Evolutionary conservation across 1,140 invertebrate species (phyloP).

Genomic region (Araneus ventricosus): DNA sequence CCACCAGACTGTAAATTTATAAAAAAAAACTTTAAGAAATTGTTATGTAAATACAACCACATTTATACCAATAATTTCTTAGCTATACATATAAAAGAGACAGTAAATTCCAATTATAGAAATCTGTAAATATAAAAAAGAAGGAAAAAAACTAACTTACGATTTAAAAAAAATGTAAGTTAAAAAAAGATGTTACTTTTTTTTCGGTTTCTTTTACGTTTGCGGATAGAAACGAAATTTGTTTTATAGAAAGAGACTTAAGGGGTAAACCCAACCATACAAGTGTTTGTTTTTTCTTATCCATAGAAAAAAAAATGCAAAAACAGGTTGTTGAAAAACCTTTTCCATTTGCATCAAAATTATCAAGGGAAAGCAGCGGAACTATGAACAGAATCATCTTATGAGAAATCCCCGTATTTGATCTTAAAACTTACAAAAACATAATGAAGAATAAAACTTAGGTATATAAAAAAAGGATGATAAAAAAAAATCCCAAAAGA

Average conservation of each 20-base stretch:
- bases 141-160: not conserved
- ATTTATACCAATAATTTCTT: too few relatives aligned
- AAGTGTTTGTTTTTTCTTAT: not conserved
- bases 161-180: not conserved
- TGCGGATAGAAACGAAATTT: not conserved
- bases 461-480: not conserved
- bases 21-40: too few relatives aligned
- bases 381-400: not conserved
- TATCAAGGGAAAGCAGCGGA: not conserved
- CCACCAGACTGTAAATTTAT: too few relatives aligned
- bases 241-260: not conserved
- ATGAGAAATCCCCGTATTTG: not conserved
- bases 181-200: not conserved
- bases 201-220: not conserved
- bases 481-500: not conserved
- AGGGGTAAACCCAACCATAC: not conserved
- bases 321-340: not conserved
- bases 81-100: not conserved
- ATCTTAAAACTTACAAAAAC: conserved; percentile 40
- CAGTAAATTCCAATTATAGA: not conserved
- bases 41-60: too few relatives aligned
- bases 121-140: not conserved
- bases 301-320: not conserved
- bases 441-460: conserved; percentile 27
- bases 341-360: conserved; percentile 14